Evolutionary conservation across 2,797 vertebrate species (phyloP).

Genomic region (Sebastes kiyomatsui): DNA sequence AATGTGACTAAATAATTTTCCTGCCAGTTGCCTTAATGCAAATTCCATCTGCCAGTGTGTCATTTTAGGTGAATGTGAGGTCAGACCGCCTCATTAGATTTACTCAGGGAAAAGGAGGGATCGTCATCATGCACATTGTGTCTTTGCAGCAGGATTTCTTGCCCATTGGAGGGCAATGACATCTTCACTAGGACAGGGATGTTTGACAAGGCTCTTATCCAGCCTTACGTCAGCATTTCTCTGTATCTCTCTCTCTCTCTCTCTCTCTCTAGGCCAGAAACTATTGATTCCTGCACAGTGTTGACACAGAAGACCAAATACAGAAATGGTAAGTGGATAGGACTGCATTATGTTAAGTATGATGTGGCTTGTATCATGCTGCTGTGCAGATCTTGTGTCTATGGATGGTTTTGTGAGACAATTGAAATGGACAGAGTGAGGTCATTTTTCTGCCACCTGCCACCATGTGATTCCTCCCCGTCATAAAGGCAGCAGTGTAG

Average conservation of each 20-base stretch:
- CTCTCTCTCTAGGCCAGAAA: conserved; percentile 35
- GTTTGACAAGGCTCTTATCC: background rate
- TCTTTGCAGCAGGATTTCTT: background rate
- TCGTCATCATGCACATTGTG: background rate
- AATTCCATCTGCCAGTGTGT: background rate
- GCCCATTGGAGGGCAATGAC: background rate
- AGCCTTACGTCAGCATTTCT: conserved; percentile 36
- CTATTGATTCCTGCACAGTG: conserved; percentile 57
- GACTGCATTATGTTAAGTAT: conserved; percentile 11
- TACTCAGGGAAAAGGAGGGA: background rate
- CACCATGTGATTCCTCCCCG: conserved; percentile 10
- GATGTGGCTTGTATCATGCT: background rate
- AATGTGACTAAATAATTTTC: conserved; percentile 43
- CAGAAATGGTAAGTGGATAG: conserved; percentile 70
- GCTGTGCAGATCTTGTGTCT: conserved; percentile 20
- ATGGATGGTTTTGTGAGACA: conserved; percentile 26
- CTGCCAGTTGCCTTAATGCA: conserved; percentile 7
- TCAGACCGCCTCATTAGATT: background rate
- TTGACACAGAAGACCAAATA: conserved; percentile 63
- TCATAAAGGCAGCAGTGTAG: conserved; percentile 67
- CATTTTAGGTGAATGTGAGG: conserved; percentile 6
- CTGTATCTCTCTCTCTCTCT: conserved; percentile 23
- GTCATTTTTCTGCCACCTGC: conserved; percentile 37
- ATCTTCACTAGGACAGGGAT: background rate
- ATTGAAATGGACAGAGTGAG: conserved; percentile 33